These are phyloP conservation scores for Lampropteryx suffumata DNA, from an alignment of 2,888 invertebrate genomes.

Conservation along the genomic window DNA sequence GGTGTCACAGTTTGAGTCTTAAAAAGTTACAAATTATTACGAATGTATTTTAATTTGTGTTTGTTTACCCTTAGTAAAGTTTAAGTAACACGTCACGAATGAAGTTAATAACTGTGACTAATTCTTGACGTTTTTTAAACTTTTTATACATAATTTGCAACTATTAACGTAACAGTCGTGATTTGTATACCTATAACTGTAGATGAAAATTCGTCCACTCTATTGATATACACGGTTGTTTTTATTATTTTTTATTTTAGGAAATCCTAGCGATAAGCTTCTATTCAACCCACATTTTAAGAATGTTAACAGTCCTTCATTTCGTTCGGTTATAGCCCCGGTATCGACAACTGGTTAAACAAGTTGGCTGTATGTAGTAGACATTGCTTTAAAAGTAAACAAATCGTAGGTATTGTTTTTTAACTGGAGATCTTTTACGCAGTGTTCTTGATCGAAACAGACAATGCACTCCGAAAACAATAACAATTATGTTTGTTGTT, in stretches of 20 bases:
- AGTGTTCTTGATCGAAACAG: slow-evolving; percentile 12
- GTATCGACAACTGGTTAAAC: slow-evolving; percentile 59
- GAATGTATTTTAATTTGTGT: slow-evolving; percentile 9
- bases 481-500: slow-evolving; percentile 9
- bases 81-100: slow-evolving; percentile 16
- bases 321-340: slow-evolving; percentile 40
- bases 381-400: slow-evolving; percentile 53
- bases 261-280: not conserved
- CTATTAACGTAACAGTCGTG: no score
- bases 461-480: slow-evolving; percentile 18
- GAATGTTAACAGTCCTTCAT: slow-evolving; percentile 40
- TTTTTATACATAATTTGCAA: slow-evolving; percentile 3
- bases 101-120: slow-evolving; percentile 20
- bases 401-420: slow-evolving; percentile 28
- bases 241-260: no score
- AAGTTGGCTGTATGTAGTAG: slow-evolving; percentile 42
- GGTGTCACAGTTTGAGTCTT: slow-evolving; percentile 71
- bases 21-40: slow-evolving; percentile 25
- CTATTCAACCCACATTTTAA: slow-evolving; percentile 23
- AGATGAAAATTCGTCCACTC: no score
- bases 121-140: slow-evolving; percentile 16
- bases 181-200: no score
- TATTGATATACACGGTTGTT: no score
- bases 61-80: slow-evolving; percentile 8
- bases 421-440: slow-evolving; percentile 12